Evolutionary conservation across 2,888 invertebrate genomes (phyloP), one percentile per base, ranked within the genome.

Genomic region (Myopa testacea): DNA sequence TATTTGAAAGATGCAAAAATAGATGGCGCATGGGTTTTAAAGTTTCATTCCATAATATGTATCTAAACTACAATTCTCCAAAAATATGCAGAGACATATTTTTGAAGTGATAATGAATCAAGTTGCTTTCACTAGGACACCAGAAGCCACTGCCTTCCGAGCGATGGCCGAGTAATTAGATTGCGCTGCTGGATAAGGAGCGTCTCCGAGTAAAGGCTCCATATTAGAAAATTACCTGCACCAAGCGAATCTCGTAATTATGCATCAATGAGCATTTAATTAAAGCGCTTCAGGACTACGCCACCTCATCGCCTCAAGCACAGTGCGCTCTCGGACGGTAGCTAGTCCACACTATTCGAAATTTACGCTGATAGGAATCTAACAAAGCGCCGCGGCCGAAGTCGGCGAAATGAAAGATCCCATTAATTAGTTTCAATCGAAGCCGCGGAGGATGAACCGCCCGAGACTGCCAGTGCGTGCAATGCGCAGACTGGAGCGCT

Each of bases 331-430:
- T 63, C 45, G 45, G 6, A 8, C 45, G 45, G 45, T 55, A 69
- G 55, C 12, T 14, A 55, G 50, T 34, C 7, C 16, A 4, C 60
- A 68, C 45, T 60, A 52, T 58, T 68, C 50, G 62, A 62, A 40
- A 40, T 63, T 50, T 45, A 19, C 60, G 14, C 58, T 34, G 75
- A 75, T 75, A 68, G 68, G 40, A 12, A 75, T 75, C 75, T 65
- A 38, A 45, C 52, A 67, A 74, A 50, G 34, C 73, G 63, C 34
- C 74, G 74, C 63, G 26, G 58, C 68, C 34, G 40, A 40, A 65
- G 75, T 50, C 75, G 75, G 75, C 75, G 45, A 75, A 69, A 75
- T 69, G 12, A 75, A 75, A 75, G 75, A 65, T 69, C 65, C 69
- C 75, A 75, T 75, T 75, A 75, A 75, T 75, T 75, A 75, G 68